Evolutionary conservation across 2,797 vertebrate species (phyloP).

Genomic region (Sebastes matsubarae): DNA sequence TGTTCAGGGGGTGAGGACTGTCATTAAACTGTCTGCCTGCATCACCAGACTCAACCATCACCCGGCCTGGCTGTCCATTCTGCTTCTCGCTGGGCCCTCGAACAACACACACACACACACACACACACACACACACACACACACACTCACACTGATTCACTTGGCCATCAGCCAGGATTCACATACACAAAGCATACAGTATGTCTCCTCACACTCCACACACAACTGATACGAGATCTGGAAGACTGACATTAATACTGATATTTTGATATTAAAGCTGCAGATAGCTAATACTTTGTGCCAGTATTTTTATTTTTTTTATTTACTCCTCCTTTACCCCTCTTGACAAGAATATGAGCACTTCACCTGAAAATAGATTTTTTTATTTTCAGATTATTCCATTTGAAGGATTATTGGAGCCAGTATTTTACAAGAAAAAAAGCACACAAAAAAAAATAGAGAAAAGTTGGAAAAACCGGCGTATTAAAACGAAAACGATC

Average conservation of each 20-base stretch:
- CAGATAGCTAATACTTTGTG: neutral
- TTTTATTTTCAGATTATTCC: neutral
- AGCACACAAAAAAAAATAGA: neutral
- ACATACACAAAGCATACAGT: constrained; percentile 44
- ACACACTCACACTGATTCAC: constrained; percentile 14
- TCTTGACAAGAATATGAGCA: neutral
- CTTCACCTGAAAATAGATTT: neutral
- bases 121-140: constrained; percentile 19
- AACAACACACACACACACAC: constrained; percentile 27
- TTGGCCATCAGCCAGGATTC: constrained; percentile 62
- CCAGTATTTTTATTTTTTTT: neutral
- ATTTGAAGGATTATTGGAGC: neutral
- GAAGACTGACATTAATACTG: constrained; percentile 18
- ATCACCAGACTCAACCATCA: constrained; percentile 78
- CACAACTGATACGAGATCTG: neutral
- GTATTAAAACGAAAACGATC: too few relatives aligned
- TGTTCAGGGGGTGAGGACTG: constrained; percentile 70
- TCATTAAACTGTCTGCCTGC: constrained; percentile 80
- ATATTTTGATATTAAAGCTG: constrained; percentile 9
- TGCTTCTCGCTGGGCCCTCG: constrained; percentile 37
- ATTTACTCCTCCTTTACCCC: too few relatives aligned
- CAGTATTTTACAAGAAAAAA: neutral
- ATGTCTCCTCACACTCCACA: constrained; percentile 20
- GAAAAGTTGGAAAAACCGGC: too few relatives aligned
- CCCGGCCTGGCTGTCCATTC: constrained; percentile 57